Evolutionary conservation across 2,797 vertebrate genomes (phyloP), one percentile per base, ranked within the genome.

Genomic region (Taenioides sp.): DNA sequence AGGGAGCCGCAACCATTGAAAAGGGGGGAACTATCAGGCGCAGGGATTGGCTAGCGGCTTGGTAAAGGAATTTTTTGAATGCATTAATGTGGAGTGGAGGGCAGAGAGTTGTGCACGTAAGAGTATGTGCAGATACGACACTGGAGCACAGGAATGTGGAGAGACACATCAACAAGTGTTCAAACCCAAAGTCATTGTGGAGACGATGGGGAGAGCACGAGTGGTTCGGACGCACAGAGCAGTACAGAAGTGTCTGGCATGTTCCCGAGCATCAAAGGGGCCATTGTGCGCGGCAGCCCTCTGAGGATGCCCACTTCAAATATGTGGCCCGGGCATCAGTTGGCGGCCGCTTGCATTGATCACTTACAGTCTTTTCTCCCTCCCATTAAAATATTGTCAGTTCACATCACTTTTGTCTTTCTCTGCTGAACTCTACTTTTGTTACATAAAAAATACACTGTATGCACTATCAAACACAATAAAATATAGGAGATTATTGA

Each of bases 281-380:
- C 86, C 93, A 94, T 96, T 96, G 94, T 96, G 85, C 80, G 71
- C 74, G 76, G 84, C 79, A 72, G 88, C 88, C 84, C 92, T 93
- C 91, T 88, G 92, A 94, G 91, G 90, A 82, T 80, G 83, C 91
- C 91, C 91, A 88, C 94, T 94, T 95, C 94, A 95, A 96, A 96
- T 93, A 78, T 47, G 78, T 82, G 81, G 84, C 86, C 89, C 77
- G 88, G 87, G 88, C 92, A 95, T 95, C 94, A 94, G 88, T 95
- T 91, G 87, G 90, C 71, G 77, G 90, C 94, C 93, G 93, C 91
- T 86, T 83, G 88, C 89, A 93, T 94, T 95, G 93, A 95, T 96
- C 95, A 95, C 91, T 94, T 95, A 94, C 95, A 94, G 77, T 89
- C 91, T 91, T 95, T 95, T 91, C 91, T 95, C 84, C 79, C 86